Percentiles rank a stretch among this genome's conserved stretches.
These are phyloP conservation scores for Harpagifer antarcticus DNA, from an alignment of 2,797 vertebrate genomes.

Conservation along the genomic window DNA sequence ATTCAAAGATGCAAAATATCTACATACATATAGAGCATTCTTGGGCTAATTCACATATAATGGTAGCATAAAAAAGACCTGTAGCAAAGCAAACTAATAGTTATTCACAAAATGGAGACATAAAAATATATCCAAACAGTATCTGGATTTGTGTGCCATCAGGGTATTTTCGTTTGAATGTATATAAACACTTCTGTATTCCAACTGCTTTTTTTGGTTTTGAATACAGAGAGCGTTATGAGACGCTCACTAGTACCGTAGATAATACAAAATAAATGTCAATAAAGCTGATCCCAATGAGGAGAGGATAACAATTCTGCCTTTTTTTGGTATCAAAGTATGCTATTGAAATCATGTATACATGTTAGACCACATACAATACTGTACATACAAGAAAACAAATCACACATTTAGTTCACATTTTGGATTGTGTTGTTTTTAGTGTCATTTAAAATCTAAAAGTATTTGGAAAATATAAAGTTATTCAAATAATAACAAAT, in stretches of 20 bases:
- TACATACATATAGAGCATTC: slow-evolving; percentile 92
- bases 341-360: slow-evolving; percentile 75
- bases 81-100: slow-evolving; percentile 85
- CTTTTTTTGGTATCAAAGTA: slow-evolving; percentile 94
- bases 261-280: slow-evolving; percentile 85
- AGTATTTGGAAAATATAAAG: slow-evolving; percentile 17
- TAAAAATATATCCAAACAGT: slow-evolving; percentile 82
- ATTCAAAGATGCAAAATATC: slow-evolving; percentile 82
- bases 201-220: slow-evolving; percentile 92
- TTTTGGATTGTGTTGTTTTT: slow-evolving; percentile 59
- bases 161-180: slow-evolving; percentile 83
- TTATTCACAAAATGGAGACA: slow-evolving; percentile 79
- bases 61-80: slow-evolving; percentile 79
- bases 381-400: slow-evolving; percentile 63
- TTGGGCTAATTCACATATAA: slow-evolving; percentile 93
- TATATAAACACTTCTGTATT: slow-evolving; percentile 92
- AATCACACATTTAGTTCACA: slow-evolving; percentile 67
- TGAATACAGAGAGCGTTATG: slow-evolving; percentile 89
- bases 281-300: slow-evolving; percentile 90
- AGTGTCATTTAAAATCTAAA: slow-evolving; percentile 32
- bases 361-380: slow-evolving; percentile 54
- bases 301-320: slow-evolving; percentile 75
- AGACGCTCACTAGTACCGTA: slow-evolving; percentile 88
- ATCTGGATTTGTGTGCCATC: slow-evolving; percentile 90
- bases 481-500: neutral